Evolutionary conservation across 2,888 invertebrate genomes (phyloP).

Genomic region (Hypsopygia costalis): DNA sequence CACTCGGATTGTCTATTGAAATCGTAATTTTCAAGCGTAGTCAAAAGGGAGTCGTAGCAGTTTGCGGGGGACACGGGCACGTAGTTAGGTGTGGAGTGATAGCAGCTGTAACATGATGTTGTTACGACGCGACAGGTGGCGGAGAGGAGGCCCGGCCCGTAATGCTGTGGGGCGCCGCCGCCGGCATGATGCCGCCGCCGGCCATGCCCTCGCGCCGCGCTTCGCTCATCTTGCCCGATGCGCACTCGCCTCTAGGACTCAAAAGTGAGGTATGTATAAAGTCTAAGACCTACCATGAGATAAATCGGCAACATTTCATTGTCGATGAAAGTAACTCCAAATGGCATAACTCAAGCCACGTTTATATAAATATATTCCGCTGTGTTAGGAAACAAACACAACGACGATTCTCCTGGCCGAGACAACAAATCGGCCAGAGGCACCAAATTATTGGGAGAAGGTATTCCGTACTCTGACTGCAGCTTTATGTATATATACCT

Average conservation of each 20-base stretch:
- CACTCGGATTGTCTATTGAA: neutral
- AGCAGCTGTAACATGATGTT: neutral
- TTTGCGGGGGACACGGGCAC: conserved; percentile 8
- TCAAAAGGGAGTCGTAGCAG: neutral
- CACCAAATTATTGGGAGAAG: too few relatives aligned
- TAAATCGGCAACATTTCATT: too few relatives aligned
- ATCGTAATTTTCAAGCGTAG: neutral
- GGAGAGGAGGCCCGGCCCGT: conserved; percentile 53
- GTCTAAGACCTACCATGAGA: too few relatives aligned
- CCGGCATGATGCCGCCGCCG: conserved; percentile 78
- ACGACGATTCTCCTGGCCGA: too few relatives aligned
- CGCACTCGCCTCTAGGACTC: conserved; percentile 77
- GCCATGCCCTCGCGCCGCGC: conserved; percentile 83
- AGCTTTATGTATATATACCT: too few relatives aligned
- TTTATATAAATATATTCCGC: too few relatives aligned
- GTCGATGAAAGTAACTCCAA: too few relatives aligned
- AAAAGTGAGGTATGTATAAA: conserved; percentile 71
- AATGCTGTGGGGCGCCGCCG: conserved; percentile 55
- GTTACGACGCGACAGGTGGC: conserved; percentile 51
- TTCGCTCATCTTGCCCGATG: conserved; percentile 81
- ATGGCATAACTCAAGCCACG: too few relatives aligned
- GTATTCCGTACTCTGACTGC: too few relatives aligned
- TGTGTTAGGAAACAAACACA: too few relatives aligned
- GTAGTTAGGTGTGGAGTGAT: conserved; percentile 9
- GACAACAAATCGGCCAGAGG: too few relatives aligned